Evolutionary conservation across 2,113 vertebrate genomes (phyloP).

Genomic region (Hippopotamus amphibius): DNA sequence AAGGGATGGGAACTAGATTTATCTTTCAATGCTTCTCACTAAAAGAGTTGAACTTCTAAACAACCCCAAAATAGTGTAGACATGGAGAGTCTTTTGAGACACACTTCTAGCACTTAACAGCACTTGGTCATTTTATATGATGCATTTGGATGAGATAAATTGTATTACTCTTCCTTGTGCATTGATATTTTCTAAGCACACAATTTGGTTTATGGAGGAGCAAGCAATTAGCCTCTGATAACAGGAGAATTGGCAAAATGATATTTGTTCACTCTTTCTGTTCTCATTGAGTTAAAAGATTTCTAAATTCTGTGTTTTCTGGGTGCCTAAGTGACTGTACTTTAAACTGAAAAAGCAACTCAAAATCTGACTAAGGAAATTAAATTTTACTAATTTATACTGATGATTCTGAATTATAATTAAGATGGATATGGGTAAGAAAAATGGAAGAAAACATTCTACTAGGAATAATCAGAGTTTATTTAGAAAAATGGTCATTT

Average conservation of each 20-base stretch:
- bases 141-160: slow-evolving; percentile 49
- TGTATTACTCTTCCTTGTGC: neutral
- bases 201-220: neutral
- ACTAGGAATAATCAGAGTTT: neutral
- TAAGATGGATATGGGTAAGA: neutral
- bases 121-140: slow-evolving; percentile 66
- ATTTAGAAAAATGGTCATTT: slow-evolving; percentile 28
- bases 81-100: slow-evolving; percentile 62
- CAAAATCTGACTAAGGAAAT: neutral
- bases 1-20: slow-evolving; percentile 73
- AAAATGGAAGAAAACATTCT: neutral
- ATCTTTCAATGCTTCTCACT: slow-evolving; percentile 57
- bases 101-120: slow-evolving; percentile 63
- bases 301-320: neutral
- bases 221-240: neutral
- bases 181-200: slow-evolving; percentile 45
- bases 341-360: neutral
- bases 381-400: neutral
- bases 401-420: slow-evolving; percentile 43
- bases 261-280: slow-evolving; percentile 24
- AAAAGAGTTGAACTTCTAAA: slow-evolving; percentile 70
- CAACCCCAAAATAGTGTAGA: neutral
- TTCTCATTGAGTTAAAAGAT: neutral
- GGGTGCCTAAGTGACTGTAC: neutral
- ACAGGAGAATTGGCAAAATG: neutral